Base-by-base conservation (phyloP, 2,113 vertebrate species). In the Ascaphus truei region DNA sequence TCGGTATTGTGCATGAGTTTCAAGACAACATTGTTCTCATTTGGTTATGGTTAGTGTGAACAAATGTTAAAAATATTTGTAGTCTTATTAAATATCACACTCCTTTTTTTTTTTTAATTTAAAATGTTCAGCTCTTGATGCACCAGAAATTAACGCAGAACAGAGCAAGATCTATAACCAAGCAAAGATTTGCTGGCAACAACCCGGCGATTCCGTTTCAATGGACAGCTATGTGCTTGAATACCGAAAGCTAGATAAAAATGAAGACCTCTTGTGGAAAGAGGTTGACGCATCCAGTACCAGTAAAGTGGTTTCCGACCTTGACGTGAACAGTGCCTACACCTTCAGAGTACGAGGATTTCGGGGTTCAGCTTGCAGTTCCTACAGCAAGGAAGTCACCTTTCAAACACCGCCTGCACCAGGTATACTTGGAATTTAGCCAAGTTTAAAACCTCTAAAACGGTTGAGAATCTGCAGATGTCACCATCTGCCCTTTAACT, bases 361-460 rank as follows among this genome's bases (percentile, higher is more conserved):
- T 80, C 91, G 91, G 60, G 95, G 93, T 43, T 89, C 91, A 0
- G 71, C 91, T 71, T 93, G 84, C 62, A 95, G 95, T 58, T 88
- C 92, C 45, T 94, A 92, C 84, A 96, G 97, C 82, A 85, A 78
- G 1, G 94, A 96, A 73, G 84, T 98, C 75, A 74, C 85, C 68
- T 85, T 98, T 43, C 89, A 78, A 65, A 97, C 94, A 0, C 93
- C 96, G 2, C 94, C 95, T n/a, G 95, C 94, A 67, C 86, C 95
- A 77, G 93, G 97, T 98, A 92, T 4, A 23, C 30, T 31, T 47
- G 43, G 9, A 6, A 22, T n/a, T n/a, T n/a, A n/a, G n/a, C n/a
- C n/a, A n/a, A n/a, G n/a, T n/a, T n/a, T n/a, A n/a, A n/a, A n/a
- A n/a, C n/a, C n/a, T n/a, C n/a, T n/a, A n/a, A n/a, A n/a, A n/a